Conservation (phyloP, 1,140 invertebrate species). For the Chlorops oryzae region DNA sequence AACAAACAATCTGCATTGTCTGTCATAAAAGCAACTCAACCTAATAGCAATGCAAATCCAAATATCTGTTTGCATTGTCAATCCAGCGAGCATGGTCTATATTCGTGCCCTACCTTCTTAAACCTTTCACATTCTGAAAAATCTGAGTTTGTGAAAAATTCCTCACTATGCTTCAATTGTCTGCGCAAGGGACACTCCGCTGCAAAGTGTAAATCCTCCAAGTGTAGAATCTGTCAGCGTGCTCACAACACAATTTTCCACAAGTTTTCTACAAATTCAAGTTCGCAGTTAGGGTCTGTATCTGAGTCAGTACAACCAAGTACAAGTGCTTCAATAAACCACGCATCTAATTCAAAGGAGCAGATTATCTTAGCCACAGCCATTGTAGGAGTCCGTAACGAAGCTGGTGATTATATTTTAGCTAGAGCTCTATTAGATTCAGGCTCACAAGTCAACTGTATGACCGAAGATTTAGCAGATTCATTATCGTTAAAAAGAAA, state of each 20-base stretch:
- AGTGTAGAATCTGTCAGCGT: conserved; percentile 6
- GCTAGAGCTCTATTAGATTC: conserved; percentile 11
- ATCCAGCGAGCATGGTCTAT: too few species aligned
- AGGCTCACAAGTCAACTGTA: conserved; percentile 9
- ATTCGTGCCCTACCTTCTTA: neutral
- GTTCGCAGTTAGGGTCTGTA: neutral
- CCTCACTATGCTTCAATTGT: neutral
- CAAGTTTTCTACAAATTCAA: neutral
- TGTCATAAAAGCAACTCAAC: too few species aligned
- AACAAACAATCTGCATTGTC: too few species aligned
- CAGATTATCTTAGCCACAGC: conserved; percentile 8
- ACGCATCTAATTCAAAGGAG: neutral
- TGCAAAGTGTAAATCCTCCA: neutral
- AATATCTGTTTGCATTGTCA: too few species aligned
- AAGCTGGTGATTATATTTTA: neutral
- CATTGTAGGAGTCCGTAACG: neutral
- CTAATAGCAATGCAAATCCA: too few species aligned
- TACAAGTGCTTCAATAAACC: neutral
- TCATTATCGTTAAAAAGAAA: neutral
- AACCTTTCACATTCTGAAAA: neutral
- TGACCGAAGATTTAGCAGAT: conserved; percentile 9
- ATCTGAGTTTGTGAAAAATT: neutral
- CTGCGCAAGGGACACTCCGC: neutral
- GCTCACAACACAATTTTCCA: conserved; percentile 3
- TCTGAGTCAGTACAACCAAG: neutral